Percentiles rank a stretch among this genome's conserved stretches.
Evolutionary conservation across 2,113 vertebrate species (phyloP).

Genomic region (Hyperoodon ampullatus): DNA sequence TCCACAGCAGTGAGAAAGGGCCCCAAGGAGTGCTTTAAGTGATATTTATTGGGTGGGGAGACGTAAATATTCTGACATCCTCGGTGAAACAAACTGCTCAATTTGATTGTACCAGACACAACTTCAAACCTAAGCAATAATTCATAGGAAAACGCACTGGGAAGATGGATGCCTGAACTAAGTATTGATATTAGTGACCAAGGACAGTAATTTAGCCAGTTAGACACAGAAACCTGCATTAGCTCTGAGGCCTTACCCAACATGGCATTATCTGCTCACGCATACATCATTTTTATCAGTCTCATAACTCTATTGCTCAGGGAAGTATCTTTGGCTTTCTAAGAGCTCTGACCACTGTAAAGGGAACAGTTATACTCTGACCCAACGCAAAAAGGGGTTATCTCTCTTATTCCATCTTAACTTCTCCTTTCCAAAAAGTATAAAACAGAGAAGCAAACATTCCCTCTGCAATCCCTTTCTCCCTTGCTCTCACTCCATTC

Average conservation of each 20-base stretch:
- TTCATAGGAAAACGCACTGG: background rate
- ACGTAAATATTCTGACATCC: background rate
- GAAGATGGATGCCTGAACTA: background rate
- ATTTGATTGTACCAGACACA: background rate
- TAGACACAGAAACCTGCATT: background rate
- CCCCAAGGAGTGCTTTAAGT: background rate
- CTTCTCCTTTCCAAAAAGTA: background rate
- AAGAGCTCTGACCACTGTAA: background rate
- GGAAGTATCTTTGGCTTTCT: background rate
- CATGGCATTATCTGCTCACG: background rate
- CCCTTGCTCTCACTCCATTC: background rate
- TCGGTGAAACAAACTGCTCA: background rate
- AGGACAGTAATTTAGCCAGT: background rate
- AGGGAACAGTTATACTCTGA: background rate
- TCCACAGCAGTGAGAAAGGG: background rate
- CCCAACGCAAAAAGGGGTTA: background rate
- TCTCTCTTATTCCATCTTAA: background rate
- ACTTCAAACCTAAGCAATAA: conserved; percentile 18
- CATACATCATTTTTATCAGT: background rate
- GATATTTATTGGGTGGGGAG: background rate
- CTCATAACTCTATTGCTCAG: background rate
- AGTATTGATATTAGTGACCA: background rate
- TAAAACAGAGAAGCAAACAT: background rate
- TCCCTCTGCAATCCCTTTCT: background rate
- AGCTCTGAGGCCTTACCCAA: background rate